Evolutionary conservation across 2,797 vertebrate species (phyloP).

Genomic region (Tangara arthus): DNA sequence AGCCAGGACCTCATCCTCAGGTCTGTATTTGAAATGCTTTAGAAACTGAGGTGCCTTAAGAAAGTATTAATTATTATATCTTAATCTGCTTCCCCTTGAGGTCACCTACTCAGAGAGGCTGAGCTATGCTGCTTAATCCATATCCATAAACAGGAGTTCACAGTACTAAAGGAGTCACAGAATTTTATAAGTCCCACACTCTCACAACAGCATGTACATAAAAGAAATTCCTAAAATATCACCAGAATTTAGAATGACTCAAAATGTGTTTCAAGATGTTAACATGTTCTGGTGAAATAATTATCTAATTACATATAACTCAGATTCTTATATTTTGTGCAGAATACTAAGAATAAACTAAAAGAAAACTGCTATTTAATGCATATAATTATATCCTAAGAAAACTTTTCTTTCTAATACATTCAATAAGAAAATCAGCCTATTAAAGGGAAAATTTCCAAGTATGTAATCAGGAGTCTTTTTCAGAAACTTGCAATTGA

Average conservation of each 20-base stretch:
- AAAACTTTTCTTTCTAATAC: neutral
- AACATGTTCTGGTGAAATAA: neutral
- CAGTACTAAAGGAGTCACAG: neutral
- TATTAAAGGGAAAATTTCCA: neutral
- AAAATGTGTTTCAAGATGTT: neutral
- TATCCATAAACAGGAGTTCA: neutral
- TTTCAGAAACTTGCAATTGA: neutral
- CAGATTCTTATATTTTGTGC: neutral
- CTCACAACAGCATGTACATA: accelerated
- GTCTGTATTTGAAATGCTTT: neutral
- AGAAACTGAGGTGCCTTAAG: neutral
- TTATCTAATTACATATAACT: neutral
- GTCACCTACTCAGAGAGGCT: neutral
- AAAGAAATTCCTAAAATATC: neutral
- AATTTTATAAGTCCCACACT: neutral
- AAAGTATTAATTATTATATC: neutral
- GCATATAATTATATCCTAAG: neutral
- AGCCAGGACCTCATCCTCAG: neutral
- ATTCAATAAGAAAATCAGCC: neutral
- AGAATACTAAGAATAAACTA: neutral
- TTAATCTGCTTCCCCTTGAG: neutral
- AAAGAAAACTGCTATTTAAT: neutral
- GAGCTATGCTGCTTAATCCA: neutral
- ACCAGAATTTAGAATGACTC: neutral
- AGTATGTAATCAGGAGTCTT: neutral